A percentile compares a stretch with the other conserved stretches of the same genome.
Evolutionary conservation across 2,797 vertebrate species (phyloP).

Genomic region (Balearica regulorum): DNA sequence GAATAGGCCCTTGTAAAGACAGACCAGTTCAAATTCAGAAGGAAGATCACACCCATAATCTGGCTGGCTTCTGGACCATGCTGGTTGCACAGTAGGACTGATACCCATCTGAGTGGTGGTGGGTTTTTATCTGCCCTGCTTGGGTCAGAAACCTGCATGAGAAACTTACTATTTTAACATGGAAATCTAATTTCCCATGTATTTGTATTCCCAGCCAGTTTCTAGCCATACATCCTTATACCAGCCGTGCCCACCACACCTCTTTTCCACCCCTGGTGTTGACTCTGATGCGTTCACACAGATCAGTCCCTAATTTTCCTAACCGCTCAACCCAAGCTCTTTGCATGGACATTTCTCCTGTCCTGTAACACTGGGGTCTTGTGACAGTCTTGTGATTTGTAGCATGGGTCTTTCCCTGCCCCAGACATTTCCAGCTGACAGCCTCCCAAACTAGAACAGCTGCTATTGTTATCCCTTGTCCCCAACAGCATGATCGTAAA

Average conservation of each 20-base stretch:
- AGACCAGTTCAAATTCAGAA: not conserved
- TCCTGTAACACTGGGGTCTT: not conserved
- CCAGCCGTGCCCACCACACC: not conserved
- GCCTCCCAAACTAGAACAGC: not conserved
- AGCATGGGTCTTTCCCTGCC: not conserved
- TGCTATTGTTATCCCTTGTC: not conserved
- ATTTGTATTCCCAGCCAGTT: not conserved
- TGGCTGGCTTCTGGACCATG: not conserved
- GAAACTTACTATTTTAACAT: fast-evolving
- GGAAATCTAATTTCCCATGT: not conserved
- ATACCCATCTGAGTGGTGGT: too few relatives aligned
- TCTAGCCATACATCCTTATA: not conserved
- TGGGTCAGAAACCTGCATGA: not conserved
- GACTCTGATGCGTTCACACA: not conserved
- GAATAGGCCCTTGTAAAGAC: not conserved
- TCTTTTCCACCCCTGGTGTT: not conserved
- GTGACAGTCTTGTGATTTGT: not conserved
- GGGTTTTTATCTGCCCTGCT: not conserved
- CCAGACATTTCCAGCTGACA: not conserved
- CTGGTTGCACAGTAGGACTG: not conserved
- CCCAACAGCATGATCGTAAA: fast-evolving
- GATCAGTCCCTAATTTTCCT: not conserved
- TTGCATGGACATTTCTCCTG: fast-evolving
- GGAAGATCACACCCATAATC: not conserved
- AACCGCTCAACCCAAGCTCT: not conserved